Conservation (phyloP, 92 coral and sea anemone genomes). For the Heliopora coerulea region DNA sequence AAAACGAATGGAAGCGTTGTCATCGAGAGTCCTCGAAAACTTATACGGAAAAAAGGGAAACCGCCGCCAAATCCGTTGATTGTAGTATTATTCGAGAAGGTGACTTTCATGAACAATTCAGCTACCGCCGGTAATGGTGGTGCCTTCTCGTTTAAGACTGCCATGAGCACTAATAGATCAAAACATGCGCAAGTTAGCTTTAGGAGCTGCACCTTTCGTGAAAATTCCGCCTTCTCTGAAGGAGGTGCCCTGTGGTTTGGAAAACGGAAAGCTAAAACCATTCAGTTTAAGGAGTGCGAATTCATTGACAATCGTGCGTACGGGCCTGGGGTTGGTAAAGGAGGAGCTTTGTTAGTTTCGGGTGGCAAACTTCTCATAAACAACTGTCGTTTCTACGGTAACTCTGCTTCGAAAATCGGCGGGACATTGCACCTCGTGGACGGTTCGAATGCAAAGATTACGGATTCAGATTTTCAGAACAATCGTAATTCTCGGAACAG, state of each 20-base stretch:
- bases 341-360: conserved; percentile 13
- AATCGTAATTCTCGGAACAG: neutral
- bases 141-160: conserved; percentile 3
- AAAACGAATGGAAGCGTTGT: too few relatives aligned
- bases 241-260: conserved; percentile 34
- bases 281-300: conserved; percentile 1
- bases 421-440: conserved; percentile 10
- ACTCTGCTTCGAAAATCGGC: conserved; percentile 14
- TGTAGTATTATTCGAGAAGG: too few relatives aligned
- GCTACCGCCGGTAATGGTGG: conserved; percentile 6
- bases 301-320: conserved; percentile 15
- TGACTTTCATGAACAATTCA: neutral
- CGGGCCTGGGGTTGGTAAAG: neutral
- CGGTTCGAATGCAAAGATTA: neutral
- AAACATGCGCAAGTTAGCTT: neutral
- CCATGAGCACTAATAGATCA: neutral
- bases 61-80: too few relatives aligned
- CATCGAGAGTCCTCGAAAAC: too few relatives aligned
- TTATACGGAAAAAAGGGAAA: too few relatives aligned
- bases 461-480: conserved; percentile 1
- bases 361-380: neutral
- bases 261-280: neutral
- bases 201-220: neutral
- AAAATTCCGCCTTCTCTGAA: conserved; percentile 1
- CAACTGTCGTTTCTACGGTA: neutral